These are phyloP conservation scores for Stratiomys singularior DNA, from an alignment of 2,888 invertebrate genomes.

Conservation along the genomic window DNA sequence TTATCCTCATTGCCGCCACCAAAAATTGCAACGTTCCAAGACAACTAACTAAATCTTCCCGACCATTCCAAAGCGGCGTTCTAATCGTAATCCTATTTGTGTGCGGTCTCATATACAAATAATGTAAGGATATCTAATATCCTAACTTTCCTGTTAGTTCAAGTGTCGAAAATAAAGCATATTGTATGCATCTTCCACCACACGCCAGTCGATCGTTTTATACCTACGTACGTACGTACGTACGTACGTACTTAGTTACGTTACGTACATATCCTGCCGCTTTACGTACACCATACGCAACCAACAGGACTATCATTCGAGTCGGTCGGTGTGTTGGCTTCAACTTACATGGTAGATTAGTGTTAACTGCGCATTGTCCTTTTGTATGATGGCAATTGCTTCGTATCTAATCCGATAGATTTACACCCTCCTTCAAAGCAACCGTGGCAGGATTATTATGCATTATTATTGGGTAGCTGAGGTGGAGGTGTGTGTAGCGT, in stretches of 20 bases:
- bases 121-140: background rate
- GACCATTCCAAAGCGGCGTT: background rate
- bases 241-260: no score
- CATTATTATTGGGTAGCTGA: constrained; percentile 34
- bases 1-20: background rate
- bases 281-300: background rate
- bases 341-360: constrained; percentile 46
- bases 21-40: background rate
- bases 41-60: background rate
- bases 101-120: background rate
- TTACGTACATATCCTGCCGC: no score
- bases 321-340: constrained; percentile 4
- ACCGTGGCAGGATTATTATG: constrained; percentile 29
- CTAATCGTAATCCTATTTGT: background rate
- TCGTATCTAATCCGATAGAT: constrained; percentile 37
- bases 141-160: constrained; percentile 12
- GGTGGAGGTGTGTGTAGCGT: background rate
- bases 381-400: constrained; percentile 33
- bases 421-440: constrained; percentile 32
- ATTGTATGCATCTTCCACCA: constrained; percentile 21
- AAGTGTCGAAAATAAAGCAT: constrained; percentile 36
- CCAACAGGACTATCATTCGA: background rate
- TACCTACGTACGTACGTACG: no score
- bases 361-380: constrained; percentile 44
- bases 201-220: constrained; percentile 15